Percentiles rank a stretch among this genome's conserved stretches.
Evolutionary conservation across 2,888 invertebrate species (phyloP).

Genomic region (Phortica okadai): DNA sequence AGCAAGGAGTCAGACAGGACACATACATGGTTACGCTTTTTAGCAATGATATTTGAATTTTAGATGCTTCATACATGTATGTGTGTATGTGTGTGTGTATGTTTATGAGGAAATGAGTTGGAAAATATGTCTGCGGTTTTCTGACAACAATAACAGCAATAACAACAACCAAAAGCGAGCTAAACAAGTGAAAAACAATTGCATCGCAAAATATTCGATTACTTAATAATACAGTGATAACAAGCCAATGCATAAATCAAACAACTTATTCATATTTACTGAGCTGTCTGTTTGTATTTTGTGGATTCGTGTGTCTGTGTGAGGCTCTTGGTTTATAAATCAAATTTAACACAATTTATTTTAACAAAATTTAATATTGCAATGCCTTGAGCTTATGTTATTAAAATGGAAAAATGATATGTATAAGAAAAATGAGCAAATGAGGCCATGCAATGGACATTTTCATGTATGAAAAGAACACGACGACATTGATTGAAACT

Average conservation of each 20-base stretch:
- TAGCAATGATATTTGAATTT: conserved; percentile 65
- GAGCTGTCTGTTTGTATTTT: no score
- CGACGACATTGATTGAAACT: no score
- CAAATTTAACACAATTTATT: no score
- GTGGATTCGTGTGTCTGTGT: no score
- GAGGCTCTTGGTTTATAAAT: background rate
- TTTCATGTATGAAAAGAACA: no score
- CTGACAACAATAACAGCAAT: background rate
- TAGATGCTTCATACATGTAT: conserved; percentile 48
- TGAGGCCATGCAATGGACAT: no score
- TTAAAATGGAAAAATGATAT: no score
- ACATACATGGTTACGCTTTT: conserved; percentile 60
- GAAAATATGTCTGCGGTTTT: conserved; percentile 69
- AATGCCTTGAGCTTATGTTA: no score
- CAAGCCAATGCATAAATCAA: conserved; percentile 44
- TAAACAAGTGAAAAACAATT: background rate
- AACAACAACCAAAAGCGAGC: conserved; percentile 22
- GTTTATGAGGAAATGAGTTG: conserved; percentile 65
- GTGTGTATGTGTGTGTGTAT: conserved; percentile 25
- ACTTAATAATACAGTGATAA: conserved; percentile 56
- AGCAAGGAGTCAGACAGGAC: conserved; percentile 16
- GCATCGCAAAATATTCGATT: conserved; percentile 48
- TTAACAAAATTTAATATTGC: no score
- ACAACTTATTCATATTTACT: background rate
- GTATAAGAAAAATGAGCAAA: no score